Evolutionary conservation across 2,113 vertebrate species (phyloP), one percentile per base, ranked within the genome.

Genomic region (Telmatochromis sp.): DNA sequence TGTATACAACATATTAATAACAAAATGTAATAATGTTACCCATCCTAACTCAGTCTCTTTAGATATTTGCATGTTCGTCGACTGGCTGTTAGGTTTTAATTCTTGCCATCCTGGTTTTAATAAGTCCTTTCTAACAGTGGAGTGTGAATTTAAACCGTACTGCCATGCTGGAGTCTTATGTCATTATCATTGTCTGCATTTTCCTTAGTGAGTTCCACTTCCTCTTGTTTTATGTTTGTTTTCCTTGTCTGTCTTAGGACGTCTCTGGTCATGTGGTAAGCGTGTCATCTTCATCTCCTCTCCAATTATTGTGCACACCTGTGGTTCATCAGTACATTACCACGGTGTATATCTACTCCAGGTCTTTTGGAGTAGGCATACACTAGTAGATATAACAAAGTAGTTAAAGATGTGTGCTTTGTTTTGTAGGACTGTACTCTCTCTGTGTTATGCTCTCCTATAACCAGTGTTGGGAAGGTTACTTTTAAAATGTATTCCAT

Each of bases 231-330:
- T 45, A 45, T 73, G 13, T 73, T 47, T 45, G 21, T 73, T 47
- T 73, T 73, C 68, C 14, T 10, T 73, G 40, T 11, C 13, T 73
- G 21, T 73, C 68, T 45, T 26, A 73, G 42, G 37, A 3, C 2
- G 2, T 73, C 68, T 45, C 5, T 73, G 68, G 68, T 45, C 40
- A 73, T 73, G 21, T 45, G 37, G 8, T 73, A 73, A 73, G 17
- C 4, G 2, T 73, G 21, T 23, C 68, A 45, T 47, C 21, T 73
- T 73, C 40, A 28, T 73, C 68, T 73, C 21, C 14, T 73, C 40
- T 7, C 21, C 40, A 73, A 45, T 73, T 45, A 73, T 15, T 73
- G 40, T 73, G 68, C 68, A 47, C 68, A 73, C 68, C 40, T 73
- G 68, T 45, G 68, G 68, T 73, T 73, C 21, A 17, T 45, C 68